Evolutionary conservation across 2,888 invertebrate genomes (phyloP), one percentile per base, ranked within the genome.

Genomic region (Polymixis flavicincta): DNA sequence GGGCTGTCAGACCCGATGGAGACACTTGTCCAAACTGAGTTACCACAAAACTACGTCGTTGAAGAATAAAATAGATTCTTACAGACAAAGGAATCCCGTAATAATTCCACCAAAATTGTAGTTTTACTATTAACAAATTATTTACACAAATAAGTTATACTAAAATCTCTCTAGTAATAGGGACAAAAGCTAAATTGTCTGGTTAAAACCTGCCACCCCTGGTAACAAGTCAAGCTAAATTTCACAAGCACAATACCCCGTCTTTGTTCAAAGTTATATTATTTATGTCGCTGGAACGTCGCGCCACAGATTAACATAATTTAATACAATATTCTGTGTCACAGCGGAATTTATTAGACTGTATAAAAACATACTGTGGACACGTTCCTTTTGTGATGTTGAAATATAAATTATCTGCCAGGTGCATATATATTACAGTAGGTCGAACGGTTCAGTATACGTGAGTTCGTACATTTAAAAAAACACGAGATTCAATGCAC

Each of bases 261-360:
- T 78, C 74, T 75, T 82, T 65, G 69, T 73, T 68, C 67, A 84
- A 69, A 77, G n/a, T 77, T 84, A 48, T 78, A 84, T 72, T 85
- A 85, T 87, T 85, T 76, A 82, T 71, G 73, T 74, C 64, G 32
- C 67, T 66, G 64, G 60, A 78, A 63, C 71, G 67, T 32, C 61
- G 69, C 28, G 67, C 59, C 67, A 66, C 73, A 82, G 74, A 85
- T 87, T 87, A 84, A 64, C 82, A 78, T 86, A 84, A 78, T 82
- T 59, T 77, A 64, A 84, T 71, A 76, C 55, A 74, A 75, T 78
- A 78, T 78, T 74, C 71, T 59, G 68, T 63, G 85, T 65, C 72
- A 76, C 25, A 50, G 63, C 50, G n/a, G 65, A 66, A 72, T 84
- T 70, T 84, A 71, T 80, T 64, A 64, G 37, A 70, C 61, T 75